Evolutionary conservation across 2,113 vertebrate genomes (phyloP).

Genomic region (Neodon shergylaensis): DNA sequence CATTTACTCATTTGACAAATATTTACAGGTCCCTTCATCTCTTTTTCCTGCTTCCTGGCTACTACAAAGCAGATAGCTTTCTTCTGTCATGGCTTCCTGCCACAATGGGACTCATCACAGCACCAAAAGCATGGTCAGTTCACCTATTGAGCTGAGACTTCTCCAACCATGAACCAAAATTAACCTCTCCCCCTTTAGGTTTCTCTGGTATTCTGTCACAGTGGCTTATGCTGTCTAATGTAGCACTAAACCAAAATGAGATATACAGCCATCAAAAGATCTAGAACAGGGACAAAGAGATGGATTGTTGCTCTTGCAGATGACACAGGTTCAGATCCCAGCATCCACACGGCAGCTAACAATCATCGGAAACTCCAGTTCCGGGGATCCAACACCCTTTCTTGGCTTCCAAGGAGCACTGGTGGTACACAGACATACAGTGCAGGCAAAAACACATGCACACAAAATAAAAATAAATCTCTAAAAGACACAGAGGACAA

Average conservation of each 20-base stretch:
- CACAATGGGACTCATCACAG: not conserved
- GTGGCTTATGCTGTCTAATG: not conserved
- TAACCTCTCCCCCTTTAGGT: not conserved
- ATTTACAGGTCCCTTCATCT: not conserved
- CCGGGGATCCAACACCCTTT: not conserved
- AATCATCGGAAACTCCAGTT: not conserved
- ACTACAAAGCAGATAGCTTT: not conserved
- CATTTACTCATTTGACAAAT: conserved; percentile 28
- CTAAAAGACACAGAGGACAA: not conserved
- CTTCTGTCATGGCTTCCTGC: not conserved
- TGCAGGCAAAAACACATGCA: not conserved
- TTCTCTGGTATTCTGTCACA: not conserved
- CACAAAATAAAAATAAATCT: not conserved
- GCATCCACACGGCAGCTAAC: not conserved
- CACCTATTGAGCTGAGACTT: not conserved
- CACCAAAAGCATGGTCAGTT: not conserved
- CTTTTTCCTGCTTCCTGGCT: not conserved
- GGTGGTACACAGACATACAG: not conserved
- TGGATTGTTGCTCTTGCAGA: not conserved
- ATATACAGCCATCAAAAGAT: not conserved
- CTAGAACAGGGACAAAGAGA: not conserved
- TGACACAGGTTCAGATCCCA: not conserved
- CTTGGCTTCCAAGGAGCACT: not conserved
- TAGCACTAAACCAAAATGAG: conserved; percentile 9
- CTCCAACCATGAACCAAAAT: not conserved